Conservation (phyloP, 92 coral and sea anemone genomes). For the Epizoanthus scotinus region DNA sequence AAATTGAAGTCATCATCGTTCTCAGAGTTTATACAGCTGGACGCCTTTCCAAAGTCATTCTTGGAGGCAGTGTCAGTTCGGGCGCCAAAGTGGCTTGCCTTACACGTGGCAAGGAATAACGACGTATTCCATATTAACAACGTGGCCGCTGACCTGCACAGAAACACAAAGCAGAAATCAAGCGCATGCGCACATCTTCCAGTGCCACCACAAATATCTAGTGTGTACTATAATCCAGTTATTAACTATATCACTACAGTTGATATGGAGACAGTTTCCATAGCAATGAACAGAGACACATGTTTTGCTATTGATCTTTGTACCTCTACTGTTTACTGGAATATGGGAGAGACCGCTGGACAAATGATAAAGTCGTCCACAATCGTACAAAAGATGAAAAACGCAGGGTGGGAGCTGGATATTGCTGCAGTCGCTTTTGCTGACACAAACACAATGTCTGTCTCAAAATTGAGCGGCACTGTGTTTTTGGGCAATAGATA, state of each 20-base stretch:
- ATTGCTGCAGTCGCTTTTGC: no score
- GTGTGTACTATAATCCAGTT: constrained; percentile 37
- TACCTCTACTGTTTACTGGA: no score
- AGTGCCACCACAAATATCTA: neutral
- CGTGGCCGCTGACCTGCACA: constrained; percentile 22
- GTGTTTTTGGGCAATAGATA: no score
- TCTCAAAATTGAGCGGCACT: no score
- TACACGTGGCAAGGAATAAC: constrained; percentile 18
- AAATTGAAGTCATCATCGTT: constrained; percentile 9
- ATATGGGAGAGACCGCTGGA: no score
- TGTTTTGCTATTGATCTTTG: no score
- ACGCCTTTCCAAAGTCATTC: constrained; percentile 45
- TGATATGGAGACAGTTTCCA: no score
- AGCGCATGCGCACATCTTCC: constrained; percentile 46
- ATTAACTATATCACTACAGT: constrained; percentile 21
- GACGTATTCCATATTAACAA: constrained; percentile 46
- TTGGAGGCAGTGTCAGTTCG: constrained; percentile 29
- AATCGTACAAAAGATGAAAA: no score
- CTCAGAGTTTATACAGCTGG: constrained; percentile 42
- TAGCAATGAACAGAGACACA: no score
- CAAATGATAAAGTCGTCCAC: no score
- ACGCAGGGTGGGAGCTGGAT: no score
- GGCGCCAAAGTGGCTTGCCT: constrained; percentile 46
- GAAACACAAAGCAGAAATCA: neutral
- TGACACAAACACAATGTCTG: no score